phyloP scores from a whole-genome alignment of 2,797 vertebrate genomes.

The Petrocephalus sullivani region DNA sequence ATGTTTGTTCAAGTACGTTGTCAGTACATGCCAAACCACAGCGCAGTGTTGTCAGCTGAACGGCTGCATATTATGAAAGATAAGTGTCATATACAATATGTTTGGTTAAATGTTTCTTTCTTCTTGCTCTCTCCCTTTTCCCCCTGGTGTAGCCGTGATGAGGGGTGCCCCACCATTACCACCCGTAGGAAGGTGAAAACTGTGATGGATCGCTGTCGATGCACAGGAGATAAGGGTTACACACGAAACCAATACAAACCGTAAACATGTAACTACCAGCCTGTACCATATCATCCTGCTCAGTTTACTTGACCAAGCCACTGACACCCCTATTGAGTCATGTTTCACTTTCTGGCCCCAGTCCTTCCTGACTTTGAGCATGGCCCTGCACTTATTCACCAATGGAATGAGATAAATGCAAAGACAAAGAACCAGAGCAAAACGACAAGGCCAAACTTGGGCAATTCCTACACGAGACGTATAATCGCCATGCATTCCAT shows the following conservation, averaged over 20 bases:
- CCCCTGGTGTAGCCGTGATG: constrained; percentile 33
- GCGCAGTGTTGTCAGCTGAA: not conserved
- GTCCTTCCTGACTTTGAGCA: constrained; percentile 23
- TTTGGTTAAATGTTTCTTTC: not conserved
- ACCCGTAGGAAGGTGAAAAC: constrained; percentile 63
- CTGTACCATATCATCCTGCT: constrained; percentile 30
- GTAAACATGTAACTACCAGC: constrained; percentile 44
- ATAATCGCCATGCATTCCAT: constrained; percentile 47
- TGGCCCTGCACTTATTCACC: constrained; percentile 25
- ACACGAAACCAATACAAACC: constrained; percentile 30
- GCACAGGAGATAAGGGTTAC: constrained; percentile 34
- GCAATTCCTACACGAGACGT: constrained; percentile 1
- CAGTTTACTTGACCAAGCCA: constrained; percentile 20
- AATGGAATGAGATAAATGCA: not conserved
- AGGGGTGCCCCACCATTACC: constrained; percentile 68
- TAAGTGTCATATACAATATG: not conserved
- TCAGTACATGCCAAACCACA: not conserved
- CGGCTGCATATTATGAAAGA: not conserved
- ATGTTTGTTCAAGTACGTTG: not conserved
- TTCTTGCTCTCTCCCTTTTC: not conserved
- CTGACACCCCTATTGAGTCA: not conserved
- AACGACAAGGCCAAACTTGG: not conserved
- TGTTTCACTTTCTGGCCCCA: constrained; percentile 34
- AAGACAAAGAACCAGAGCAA: not conserved
- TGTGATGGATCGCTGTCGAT: constrained; percentile 21